These are phyloP conservation scores for Trochalopteron elliotii DNA, from an alignment of 2,113 vertebrate species.

Conservation along the genomic window DNA sequence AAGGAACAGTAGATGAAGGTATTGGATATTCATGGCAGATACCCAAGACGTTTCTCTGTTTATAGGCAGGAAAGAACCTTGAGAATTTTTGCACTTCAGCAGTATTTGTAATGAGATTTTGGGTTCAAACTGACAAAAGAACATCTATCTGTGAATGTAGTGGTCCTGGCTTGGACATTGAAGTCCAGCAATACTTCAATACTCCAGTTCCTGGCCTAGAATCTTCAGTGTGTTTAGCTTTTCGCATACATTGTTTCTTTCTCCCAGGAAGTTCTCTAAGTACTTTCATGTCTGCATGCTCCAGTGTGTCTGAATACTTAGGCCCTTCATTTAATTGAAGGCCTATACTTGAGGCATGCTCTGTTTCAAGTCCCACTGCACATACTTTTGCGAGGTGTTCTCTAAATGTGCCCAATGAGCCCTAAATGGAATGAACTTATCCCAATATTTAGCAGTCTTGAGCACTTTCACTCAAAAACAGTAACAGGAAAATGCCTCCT, in stretches of 20 bases:
- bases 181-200: not conserved
- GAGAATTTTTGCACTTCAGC: not conserved
- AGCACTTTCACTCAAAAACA: not conserved
- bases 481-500: not conserved
- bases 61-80: not conserved
- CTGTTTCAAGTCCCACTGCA: not conserved
- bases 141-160: accelerated
- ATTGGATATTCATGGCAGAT: not conserved
- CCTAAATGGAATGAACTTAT: not conserved
- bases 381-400: not conserved
- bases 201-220: not conserved
- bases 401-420: not conserved
- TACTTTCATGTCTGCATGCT: not conserved
- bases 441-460: not conserved
- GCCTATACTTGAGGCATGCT: not conserved
- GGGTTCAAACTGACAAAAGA: not conserved
- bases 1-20: not conserved
- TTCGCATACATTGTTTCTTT: not conserved
- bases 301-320: not conserved
- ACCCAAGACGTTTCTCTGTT: not conserved
- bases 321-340: not conserved
- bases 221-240: not conserved
- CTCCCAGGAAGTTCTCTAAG: not conserved
- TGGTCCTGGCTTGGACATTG: not conserved
- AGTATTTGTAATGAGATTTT: not conserved